phyloP scores from a whole-genome alignment of 2,113 vertebrate genomes.

The Tragulus kanchil region DNA sequence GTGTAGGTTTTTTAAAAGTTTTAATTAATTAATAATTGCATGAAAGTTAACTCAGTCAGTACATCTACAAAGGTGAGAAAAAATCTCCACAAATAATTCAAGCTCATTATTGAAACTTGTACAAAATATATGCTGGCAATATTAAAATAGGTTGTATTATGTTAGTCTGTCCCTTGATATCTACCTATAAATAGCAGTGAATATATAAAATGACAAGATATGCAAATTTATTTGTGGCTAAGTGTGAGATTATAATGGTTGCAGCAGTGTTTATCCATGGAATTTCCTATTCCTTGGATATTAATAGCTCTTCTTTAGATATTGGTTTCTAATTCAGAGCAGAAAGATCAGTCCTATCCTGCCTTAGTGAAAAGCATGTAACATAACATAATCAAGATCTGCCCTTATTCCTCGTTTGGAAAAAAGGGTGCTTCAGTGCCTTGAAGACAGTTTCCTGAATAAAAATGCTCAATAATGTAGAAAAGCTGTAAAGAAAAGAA shows the following conservation, averaged over 20 bases:
- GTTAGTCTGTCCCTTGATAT: neutral
- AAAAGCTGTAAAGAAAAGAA: neutral
- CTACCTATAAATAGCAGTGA: slow-evolving; percentile 39
- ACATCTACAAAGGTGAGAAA: neutral
- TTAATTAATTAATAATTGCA: slow-evolving; percentile 4
- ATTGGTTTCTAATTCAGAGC: slow-evolving; percentile 63
- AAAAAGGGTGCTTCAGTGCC: neutral
- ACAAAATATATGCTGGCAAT: neutral
- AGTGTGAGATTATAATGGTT: slow-evolving; percentile 31
- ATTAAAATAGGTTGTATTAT: slow-evolving; percentile 49
- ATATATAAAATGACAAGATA: slow-evolving; percentile 24
- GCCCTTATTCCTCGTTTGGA: neutral
- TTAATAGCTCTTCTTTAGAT: slow-evolving; percentile 67
- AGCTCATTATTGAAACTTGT: slow-evolving; percentile 18
- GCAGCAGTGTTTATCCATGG: slow-evolving; percentile 47
- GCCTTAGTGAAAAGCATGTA: slow-evolving; percentile 32
- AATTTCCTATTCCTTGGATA: slow-evolving; percentile 49
- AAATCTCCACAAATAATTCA: neutral
- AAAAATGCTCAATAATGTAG: neutral
- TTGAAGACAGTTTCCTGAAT: neutral
- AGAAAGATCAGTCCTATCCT: slow-evolving; percentile 9
- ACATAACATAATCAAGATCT: slow-evolving; percentile 47
- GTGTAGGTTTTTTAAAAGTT: neutral
- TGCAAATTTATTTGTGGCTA: slow-evolving; percentile 64
- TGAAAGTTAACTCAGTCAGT: neutral